Evolutionary conservation across 2,797 vertebrate genomes (phyloP), one percentile per base, ranked within the genome.

Genomic region (Sorex maritimensis): DNA sequence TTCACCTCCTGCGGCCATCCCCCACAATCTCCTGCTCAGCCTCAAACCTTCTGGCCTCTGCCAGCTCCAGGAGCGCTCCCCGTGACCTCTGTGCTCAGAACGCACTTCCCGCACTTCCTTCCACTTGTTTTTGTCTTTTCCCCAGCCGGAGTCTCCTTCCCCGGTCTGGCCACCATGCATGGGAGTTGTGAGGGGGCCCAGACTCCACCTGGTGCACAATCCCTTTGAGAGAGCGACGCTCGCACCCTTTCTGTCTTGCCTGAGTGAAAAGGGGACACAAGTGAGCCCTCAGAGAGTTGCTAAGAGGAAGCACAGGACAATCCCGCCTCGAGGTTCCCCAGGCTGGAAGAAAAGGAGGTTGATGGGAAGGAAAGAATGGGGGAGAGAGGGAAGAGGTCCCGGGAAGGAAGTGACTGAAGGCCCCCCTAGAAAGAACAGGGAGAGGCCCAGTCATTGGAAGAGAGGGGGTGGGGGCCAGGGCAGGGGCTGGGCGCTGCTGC

Each of bases 401-500:
- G 65, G 17, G 12, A 19, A 23, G 19, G 65, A 19, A 67, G 8
- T 7, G 24, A 26, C n/a, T 23, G 4, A 1, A 68, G 41, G 52
- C 63, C 52, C 69, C 15, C 55, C 9, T 0, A 0, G 55, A 2
- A 0, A n/a, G 26, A 17, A 81, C 52, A 14, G 58, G 73, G 52
- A 46, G 30, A 38, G 24, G 0, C 28, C 3, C 15, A 4, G 58
- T 1, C 0, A 21, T 34, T n/a, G 44, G 61, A 55, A 14, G 55
- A 19, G 5, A 21, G 44, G 46, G 7, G 1, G 4, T 0, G 11
- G 5, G 23, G 69, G 19, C 26, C 26, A 2, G 7, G 58, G 0
- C 28, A 4, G 23, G n/a, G 81, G 28, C 69, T 8, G 2, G 1
- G 3, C 0, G 0, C 26, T 6, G 6, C 14, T 52, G 0, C 2